phyloP scores from a whole-genome alignment of 1,140 invertebrate genomes.

The Cardiocondyla obscurior region DNA sequence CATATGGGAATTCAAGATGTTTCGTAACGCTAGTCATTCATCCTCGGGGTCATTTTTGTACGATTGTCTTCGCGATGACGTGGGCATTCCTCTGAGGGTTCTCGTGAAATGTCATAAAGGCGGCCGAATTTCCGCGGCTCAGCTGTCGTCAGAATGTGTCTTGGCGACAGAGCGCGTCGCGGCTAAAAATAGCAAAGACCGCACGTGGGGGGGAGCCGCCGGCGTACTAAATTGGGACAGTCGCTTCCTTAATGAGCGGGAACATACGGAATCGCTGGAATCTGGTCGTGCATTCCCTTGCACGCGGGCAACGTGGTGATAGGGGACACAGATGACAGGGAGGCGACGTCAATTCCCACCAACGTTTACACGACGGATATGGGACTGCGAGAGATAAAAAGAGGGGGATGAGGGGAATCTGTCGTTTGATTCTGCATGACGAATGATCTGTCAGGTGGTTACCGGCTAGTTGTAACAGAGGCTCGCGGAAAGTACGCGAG shows the following conservation, averaged over 20 bases:
- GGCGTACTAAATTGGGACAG: slow-evolving; percentile 60
- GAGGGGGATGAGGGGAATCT: not conserved
- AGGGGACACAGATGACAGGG: slow-evolving; percentile 33
- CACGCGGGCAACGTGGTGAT: not conserved
- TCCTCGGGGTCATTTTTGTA: slow-evolving; percentile 24
- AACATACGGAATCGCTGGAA: not conserved
- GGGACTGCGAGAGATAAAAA: slow-evolving; percentile 17
- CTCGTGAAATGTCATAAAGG: not conserved
- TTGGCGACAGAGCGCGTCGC: slow-evolving; percentile 14
- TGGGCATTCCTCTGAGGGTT: not conserved
- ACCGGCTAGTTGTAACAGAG: slow-evolving; percentile 6
- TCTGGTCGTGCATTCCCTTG: slow-evolving; percentile 12
- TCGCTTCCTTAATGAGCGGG: slow-evolving; percentile 57
- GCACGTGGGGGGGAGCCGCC: not conserved
- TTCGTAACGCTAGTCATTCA: not conserved
- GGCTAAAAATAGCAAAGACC: slow-evolving; percentile 57
- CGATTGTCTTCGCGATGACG: not conserved
- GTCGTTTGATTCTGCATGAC: slow-evolving; percentile 36
- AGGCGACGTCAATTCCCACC: slow-evolving; percentile 61
- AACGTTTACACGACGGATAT: slow-evolving; percentile 65
- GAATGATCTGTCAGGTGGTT: slow-evolving; percentile 70
- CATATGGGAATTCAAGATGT: not conserved
- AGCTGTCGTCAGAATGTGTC: slow-evolving; percentile 15
- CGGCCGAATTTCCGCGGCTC: slow-evolving; percentile 26
- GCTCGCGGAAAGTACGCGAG: slow-evolving; percentile 25